phyloP scores from a whole-genome alignment of 1,140 invertebrate species.

The Leptinotarsa lineolata region DNA sequence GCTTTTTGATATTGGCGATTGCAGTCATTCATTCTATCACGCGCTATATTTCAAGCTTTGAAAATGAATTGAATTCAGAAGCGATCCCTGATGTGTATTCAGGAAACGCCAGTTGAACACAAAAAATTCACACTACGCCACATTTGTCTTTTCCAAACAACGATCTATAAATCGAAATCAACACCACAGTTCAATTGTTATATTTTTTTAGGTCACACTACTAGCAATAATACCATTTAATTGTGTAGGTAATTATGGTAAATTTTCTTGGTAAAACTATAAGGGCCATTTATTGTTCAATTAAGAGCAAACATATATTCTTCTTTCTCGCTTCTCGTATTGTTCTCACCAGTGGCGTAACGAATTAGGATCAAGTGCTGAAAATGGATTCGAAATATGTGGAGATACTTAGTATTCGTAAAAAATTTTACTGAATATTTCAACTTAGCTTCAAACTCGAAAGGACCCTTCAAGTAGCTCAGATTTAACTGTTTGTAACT shows the following conservation, averaged over 20 bases:
- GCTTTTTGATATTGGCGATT: no score
- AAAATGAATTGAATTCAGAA: background rate
- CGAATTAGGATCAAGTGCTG: background rate
- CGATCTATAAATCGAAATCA: background rate
- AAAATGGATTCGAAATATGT: no score
- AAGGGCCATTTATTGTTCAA: constrained; percentile 6
- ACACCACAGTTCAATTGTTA: background rate
- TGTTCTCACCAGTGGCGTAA: constrained; percentile 2
- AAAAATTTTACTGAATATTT: no score
- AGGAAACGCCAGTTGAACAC: background rate
- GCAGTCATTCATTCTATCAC: no score
- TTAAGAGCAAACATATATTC: constrained; percentile 2
- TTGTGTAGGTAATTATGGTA: constrained; percentile 6
- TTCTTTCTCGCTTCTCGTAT: background rate
- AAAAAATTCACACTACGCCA: background rate
- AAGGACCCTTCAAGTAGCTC: no score
- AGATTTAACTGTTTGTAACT: no score
- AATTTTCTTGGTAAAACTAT: constrained; percentile 4
- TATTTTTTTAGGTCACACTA: constrained; percentile 6
- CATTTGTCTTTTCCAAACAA: background rate
- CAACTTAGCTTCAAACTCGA: no score
- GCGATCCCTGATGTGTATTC: background rate
- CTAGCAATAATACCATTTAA: background rate
- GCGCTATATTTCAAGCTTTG: background rate
- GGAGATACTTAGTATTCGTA: no score